Percentiles rank a stretch among this genome's conserved stretches.
Evolutionary conservation across 2,888 invertebrate genomes (phyloP).

Genomic region (Tipula lateralis): DNA sequence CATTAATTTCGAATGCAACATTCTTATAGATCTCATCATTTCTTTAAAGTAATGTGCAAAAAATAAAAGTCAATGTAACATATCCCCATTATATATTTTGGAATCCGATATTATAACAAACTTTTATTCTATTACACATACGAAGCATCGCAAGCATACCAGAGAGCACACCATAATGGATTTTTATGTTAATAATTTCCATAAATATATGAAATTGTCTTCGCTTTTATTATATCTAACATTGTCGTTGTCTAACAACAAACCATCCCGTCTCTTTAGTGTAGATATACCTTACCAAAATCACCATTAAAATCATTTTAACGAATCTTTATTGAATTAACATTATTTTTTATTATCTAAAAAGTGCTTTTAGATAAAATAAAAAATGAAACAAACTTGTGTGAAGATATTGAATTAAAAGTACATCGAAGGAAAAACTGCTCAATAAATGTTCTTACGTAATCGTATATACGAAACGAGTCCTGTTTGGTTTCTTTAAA

Average conservation of each 20-base stretch:
- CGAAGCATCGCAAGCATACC: neutral
- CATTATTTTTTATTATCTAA: constrained; percentile 19
- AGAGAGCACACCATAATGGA: neutral
- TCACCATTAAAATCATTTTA: neutral
- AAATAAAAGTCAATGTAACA: neutral
- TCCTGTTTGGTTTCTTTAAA: neutral
- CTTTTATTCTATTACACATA: neutral
- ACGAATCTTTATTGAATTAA: constrained; percentile 24
- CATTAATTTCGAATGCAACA: neutral
- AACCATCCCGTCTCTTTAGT: neutral
- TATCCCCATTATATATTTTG: neutral
- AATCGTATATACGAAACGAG: neutral
- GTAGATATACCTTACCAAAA: neutral
- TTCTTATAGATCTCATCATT: neutral
- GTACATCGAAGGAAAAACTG: neutral
- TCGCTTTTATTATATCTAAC: neutral
- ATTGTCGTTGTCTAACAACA: neutral
- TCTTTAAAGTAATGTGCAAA: neutral
- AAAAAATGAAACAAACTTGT: neutral
- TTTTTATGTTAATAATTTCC: constrained; percentile 19
- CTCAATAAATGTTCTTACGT: neutral
- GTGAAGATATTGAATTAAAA: neutral
- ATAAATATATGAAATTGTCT: neutral
- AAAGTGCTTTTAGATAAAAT: neutral
- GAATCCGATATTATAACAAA: neutral